A percentile compares a stretch with the other conserved stretches of the same genome.
phyloP scores from a whole-genome alignment of 2,888 invertebrate genomes.

The Andricus curvator region DNA sequence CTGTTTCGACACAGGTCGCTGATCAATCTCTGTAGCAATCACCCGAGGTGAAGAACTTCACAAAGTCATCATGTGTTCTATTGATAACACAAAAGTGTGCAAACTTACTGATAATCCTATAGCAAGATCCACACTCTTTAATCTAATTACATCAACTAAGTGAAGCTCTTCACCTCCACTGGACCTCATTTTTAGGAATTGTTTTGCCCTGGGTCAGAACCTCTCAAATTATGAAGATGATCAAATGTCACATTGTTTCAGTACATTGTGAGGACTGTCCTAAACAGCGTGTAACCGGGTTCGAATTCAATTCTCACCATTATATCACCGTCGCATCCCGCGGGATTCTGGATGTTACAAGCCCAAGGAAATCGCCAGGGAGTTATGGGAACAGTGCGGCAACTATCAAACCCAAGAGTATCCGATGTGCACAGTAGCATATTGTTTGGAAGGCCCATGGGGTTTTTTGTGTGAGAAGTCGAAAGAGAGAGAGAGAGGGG shows the following conservation, averaged over 20 bases:
- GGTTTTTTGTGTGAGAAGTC: slow-evolving; percentile 71
- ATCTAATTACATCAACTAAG: too few relatives aligned
- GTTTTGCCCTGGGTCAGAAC: too few relatives aligned
- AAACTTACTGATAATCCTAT: too few relatives aligned
- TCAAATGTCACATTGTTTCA: slow-evolving; percentile 24
- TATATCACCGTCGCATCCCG: slow-evolving; percentile 60
- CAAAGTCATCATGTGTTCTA: too few relatives aligned
- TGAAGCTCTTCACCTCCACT: too few relatives aligned
- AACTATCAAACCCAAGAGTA: slow-evolving; percentile 70
- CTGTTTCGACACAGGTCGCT: too few relatives aligned
- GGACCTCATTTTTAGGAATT: too few relatives aligned
- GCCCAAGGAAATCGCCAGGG: slow-evolving; percentile 68
- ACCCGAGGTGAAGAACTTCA: too few relatives aligned
- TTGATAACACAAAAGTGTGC: too few relatives aligned
- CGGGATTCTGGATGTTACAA: slow-evolving; percentile 61
- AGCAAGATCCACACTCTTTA: too few relatives aligned
- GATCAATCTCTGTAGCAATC: too few relatives aligned
- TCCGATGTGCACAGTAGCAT: slow-evolving; percentile 72
- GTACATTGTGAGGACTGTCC: slow-evolving; percentile 18
- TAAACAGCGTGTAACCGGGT: slow-evolving; percentile 47
- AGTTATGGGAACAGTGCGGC: slow-evolving; percentile 73
- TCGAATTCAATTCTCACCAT: slow-evolving; percentile 69
- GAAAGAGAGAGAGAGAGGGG: slow-evolving; percentile 50
- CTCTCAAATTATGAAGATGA: neutral
- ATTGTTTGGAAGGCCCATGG: slow-evolving; percentile 71